Evolutionary conservation across 2,888 invertebrate genomes (phyloP), one percentile per base, ranked within the genome.

Genomic region (Lycophotia porphyrea): DNA sequence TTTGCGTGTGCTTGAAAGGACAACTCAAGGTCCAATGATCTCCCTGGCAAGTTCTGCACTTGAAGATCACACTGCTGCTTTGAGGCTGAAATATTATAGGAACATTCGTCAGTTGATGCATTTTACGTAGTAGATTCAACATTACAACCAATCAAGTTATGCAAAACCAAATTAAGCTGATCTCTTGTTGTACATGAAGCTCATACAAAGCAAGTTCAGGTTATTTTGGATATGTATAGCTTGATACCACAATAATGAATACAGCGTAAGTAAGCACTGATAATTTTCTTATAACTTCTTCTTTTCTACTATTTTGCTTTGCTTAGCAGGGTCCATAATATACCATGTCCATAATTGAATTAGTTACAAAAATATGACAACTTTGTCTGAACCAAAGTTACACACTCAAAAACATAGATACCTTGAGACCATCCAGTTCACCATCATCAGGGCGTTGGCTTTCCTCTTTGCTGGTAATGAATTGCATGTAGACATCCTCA

Each of bases 1-100:
- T 96, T 88, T 98, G 97, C 1, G 98, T 98, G 90, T 99, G 99
- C 95, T 99, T 99, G 97, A 99, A 99, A 0, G 99, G 99, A 97
- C 99, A 99, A 92, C 98, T 98, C 60, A 99, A 98, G 52, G 99
- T 99, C 99, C 99, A 99, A 97, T 99, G 99, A 92, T 99, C 99
- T 72, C 99, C 99, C 91, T 98, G 98, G 93, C 99, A 99, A 80
- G 98, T 98, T 94, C 99, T 97, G 91, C 99, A 99, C 92, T 98
- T 98, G 84, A 98, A 98, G 84, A 98, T 97, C 81, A 97, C 98
- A 92, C 97, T 98, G 90, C 97, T 97, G n/a, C 94, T 93, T 90
- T 93, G 95, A 31, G 94, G 93, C 96, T 96, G 88, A 42, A 92
- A 93, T 74, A 31, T 74, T 64, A 80, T 1, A 67, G 5, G 9